Evolutionary conservation across 2,113 vertebrate species (phyloP), one percentile per base, ranked within the genome.

Genomic region (Eira barbara): DNA sequence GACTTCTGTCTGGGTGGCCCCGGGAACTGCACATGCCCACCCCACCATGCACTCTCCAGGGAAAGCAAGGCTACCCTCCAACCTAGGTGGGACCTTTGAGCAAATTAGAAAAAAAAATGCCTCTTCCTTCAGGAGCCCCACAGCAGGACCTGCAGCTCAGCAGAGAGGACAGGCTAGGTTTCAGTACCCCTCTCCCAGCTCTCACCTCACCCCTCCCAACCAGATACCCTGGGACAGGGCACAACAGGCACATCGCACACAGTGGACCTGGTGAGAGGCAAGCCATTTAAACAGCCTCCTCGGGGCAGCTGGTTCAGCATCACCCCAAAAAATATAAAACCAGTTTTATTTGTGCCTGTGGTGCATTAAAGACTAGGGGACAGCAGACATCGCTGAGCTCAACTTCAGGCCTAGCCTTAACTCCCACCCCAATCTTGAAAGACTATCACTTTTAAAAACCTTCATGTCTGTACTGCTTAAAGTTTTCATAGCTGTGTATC

Each of bases 71-170:
- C n/a, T 47, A 7, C 67, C 67, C 80, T 52, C 42, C 73, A 90
- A 89, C 42, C n/a, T 4, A 90, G 67, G 47, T 6, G 1, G 18
- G 67, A 52, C 36, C 23, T 2, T 31, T n/a, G n/a, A 85, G 39
- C 78, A 96, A 97, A 92, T 82, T 4, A 63, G 78, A 81, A 82
- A 96, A 82, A 96, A 96, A 71, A 18, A 42, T 45, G 52, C 25
- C 27, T 92, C 86, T 82, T 89, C 52, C 74, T 86, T 65, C n/a
- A 67, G 59, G 6, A 82, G 91, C 52, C 52, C 79, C 73, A 73
- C 23, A 20, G 21, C 39, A 59, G 76, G 59, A 59, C 18, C 39
- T 10, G 3, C 8, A 73, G 80, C 49, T 85, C 42, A 81, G 89
- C 71, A 36, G 29, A 80, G 36, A 95, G 39, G 13, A 59, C 52